These are phyloP conservation scores for Caenorhabditis sulstoni DNA, from an alignment of 2,888 invertebrate genomes.

Conservation along the genomic window DNA sequence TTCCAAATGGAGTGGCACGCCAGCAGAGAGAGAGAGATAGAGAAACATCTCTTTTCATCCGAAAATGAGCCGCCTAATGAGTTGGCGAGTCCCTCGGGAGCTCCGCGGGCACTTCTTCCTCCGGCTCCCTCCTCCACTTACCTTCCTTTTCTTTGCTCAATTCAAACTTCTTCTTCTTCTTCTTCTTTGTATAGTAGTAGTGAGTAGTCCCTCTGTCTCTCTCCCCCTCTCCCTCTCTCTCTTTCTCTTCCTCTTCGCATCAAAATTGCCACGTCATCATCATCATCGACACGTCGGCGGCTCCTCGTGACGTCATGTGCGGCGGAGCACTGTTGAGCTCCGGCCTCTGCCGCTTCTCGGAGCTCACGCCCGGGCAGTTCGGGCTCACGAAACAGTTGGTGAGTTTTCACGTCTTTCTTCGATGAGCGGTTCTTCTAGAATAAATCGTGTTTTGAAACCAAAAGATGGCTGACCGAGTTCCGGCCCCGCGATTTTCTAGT, in stretches of 20 bases:
- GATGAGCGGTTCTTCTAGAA: too few relatives aligned
- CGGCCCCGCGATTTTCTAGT: too few relatives aligned
- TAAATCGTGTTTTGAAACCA: too few relatives aligned
- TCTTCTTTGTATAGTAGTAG: constrained; percentile 47
- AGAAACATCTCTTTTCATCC: constrained; percentile 50
- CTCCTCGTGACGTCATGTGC: constrained; percentile 55
- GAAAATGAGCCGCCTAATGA: constrained; percentile 61
- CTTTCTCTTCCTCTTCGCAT: constrained; percentile 13
- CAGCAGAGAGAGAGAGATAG: constrained; percentile 16
- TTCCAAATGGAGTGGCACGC: too few relatives aligned
- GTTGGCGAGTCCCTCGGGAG: constrained; percentile 57
- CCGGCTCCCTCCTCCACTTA: constrained; percentile 11
- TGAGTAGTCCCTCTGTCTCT: constrained; percentile 33
- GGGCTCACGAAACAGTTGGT: constrained; percentile 80
- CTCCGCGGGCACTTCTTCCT: constrained; percentile 6
- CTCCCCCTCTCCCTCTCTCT: constrained; percentile 25
- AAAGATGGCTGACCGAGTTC: too few relatives aligned
- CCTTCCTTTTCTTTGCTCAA: constrained; percentile 31
- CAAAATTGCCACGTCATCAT: constrained; percentile 39
- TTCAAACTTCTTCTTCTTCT: constrained; percentile 23
- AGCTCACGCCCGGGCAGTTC: constrained; percentile 78
- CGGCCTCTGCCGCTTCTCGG: constrained; percentile 77
- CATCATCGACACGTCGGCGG: constrained; percentile 22
- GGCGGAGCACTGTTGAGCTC: constrained; percentile 60
- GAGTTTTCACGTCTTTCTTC: constrained; percentile 4